These are phyloP conservation scores for Lepeophtheirus nordmannii DNA, from an alignment of 2,888 invertebrate genomes.

Conservation along the genomic window DNA sequence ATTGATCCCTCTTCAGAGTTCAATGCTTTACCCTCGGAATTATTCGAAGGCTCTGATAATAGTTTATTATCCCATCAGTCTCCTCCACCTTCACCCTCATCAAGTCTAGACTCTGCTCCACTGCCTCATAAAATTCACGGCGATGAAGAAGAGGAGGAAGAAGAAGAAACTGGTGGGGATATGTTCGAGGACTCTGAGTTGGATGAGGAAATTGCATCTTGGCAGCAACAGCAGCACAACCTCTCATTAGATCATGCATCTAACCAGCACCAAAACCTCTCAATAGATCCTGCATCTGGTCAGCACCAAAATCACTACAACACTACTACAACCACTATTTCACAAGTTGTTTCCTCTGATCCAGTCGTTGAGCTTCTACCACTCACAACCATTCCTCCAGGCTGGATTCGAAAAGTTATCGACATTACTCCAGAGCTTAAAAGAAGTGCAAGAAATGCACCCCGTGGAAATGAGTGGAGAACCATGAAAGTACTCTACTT, in stretches of 20 bases:
- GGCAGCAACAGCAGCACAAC: constrained; percentile 1
- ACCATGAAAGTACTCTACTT: constrained; percentile 16
- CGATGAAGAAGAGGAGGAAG: background rate
- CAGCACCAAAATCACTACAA: too few relatives aligned
- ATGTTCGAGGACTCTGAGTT: background rate
- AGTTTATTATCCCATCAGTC: background rate
- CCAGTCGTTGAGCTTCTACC: background rate
- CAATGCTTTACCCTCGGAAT: background rate
- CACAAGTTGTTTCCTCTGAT: background rate
- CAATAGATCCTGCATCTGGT: too few relatives aligned
- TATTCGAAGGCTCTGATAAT: background rate
- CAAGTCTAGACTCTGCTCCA: background rate
- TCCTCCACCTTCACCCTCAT: background rate
- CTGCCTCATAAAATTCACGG: background rate
- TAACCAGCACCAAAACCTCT: too few relatives aligned
- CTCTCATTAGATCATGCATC: background rate
- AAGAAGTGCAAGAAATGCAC: background rate
- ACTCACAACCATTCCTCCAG: constrained; percentile 7
- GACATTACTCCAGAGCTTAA: background rate
- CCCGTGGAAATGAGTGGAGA: background rate
- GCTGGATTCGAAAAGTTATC: constrained; percentile 20
- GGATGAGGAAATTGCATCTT: background rate
- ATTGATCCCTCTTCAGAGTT: constrained; percentile 3
- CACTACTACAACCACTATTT: background rate
- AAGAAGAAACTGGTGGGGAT: background rate